Conservation (phyloP, 2,888 invertebrate genomes). For the Fragum sueziense region DNA sequence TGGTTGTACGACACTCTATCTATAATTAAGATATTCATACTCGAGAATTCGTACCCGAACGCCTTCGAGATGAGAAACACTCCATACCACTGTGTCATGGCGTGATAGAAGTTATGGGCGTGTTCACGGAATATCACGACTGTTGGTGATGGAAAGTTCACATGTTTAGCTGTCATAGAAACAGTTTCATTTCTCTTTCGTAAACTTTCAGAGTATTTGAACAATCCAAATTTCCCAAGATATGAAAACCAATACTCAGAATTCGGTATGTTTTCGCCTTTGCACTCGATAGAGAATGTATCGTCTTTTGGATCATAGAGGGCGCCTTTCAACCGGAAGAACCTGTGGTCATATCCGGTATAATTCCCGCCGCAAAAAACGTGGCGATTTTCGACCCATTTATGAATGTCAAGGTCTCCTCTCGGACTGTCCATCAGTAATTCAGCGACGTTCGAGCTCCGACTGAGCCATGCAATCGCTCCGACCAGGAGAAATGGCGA, state of each 20-base stretch:
- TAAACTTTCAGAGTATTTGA: slow-evolving; percentile 7
- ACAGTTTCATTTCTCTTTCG: not conserved
- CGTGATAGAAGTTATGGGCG: slow-evolving; percentile 56
- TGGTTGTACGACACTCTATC: slow-evolving; percentile 44
- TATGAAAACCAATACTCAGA: not conserved
- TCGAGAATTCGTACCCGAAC: slow-evolving; percentile 31
- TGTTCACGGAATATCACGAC: slow-evolving; percentile 46
- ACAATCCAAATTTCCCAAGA: slow-evolving; percentile 11
- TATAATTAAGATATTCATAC: slow-evolving; percentile 39
- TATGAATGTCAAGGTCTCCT: slow-evolving; percentile 12
- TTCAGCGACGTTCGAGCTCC: not conserved
- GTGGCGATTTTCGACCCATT: slow-evolving; percentile 16
- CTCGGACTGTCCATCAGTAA: not conserved
- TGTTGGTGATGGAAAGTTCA: not conserved
- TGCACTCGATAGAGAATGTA: slow-evolving; percentile 36
- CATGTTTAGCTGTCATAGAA: not conserved
- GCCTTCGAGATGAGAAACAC: slow-evolving; percentile 41
- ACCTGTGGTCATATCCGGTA: slow-evolving; percentile 43
- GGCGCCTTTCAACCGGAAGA: slow-evolving; percentile 37
- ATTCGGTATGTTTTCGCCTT: not conserved
- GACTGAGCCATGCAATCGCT: not conserved
- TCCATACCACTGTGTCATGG: slow-evolving; percentile 59
- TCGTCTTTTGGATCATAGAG: slow-evolving; percentile 26
- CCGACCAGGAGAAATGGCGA: not conserved
- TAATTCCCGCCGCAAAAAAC: slow-evolving; percentile 44